Conservation (phyloP, 2,113 vertebrate genomes). For the Tragulus kanchil region DNA sequence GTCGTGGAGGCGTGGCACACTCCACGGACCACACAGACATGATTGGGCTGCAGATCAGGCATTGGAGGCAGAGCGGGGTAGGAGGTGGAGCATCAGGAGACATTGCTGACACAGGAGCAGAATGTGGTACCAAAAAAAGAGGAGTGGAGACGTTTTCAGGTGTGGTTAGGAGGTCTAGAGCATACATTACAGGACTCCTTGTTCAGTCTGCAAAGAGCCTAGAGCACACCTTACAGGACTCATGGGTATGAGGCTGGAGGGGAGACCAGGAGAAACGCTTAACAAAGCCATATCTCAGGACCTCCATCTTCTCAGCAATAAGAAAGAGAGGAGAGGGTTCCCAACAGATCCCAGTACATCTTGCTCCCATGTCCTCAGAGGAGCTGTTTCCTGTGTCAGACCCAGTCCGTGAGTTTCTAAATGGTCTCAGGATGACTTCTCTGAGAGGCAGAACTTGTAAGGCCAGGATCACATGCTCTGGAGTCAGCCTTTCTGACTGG, state of each 20-base stretch:
- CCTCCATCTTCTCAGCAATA: background rate
- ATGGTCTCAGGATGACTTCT: background rate
- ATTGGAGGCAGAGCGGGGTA: background rate
- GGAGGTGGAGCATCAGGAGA: background rate
- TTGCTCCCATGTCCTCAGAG: background rate
- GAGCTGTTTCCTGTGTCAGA: background rate
- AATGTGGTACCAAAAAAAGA: background rate
- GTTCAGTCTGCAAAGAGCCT: background rate
- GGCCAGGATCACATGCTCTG: background rate
- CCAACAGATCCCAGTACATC: background rate
- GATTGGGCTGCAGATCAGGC: background rate
- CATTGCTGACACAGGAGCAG: background rate
- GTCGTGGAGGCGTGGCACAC: rapidly evolving
- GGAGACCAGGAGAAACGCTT: background rate
- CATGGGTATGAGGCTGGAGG: background rate
- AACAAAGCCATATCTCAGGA: background rate
- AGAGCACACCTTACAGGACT: background rate
- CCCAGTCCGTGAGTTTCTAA: background rate
- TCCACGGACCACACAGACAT: rapidly evolving
- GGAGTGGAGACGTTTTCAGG: background rate
- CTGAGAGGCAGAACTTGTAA: background rate
- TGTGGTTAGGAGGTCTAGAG: background rate
- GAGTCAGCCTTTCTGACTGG: background rate
- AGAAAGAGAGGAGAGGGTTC: background rate
- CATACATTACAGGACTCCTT: background rate